Conservation (phyloP, 2,113 vertebrate species). For the Columba livia region DNA sequence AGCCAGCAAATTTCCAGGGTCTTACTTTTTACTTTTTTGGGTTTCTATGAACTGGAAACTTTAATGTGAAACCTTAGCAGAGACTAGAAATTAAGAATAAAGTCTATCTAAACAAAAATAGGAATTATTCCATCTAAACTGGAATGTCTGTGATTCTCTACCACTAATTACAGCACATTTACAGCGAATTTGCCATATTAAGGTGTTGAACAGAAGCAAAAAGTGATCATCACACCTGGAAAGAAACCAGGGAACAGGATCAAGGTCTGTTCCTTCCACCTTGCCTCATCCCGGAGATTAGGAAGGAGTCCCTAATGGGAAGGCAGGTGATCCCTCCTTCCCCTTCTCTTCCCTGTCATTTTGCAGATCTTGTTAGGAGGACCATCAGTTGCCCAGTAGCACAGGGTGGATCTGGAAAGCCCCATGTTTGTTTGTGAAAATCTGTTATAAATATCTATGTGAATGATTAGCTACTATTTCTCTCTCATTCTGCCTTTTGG, state of each 20-base stretch:
- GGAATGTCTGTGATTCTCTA: not conserved
- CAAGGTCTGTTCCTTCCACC: not conserved
- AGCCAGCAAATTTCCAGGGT: not conserved
- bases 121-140: not conserved
- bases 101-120: not conserved
- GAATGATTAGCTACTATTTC: not conserved
- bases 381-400: not conserved
- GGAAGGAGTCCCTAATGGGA: not conserved
- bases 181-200: not conserved
- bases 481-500: not conserved
- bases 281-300: not conserved
- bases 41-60: not conserved
- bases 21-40: not conserved
- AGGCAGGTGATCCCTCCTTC: fast-evolving
- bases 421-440: not conserved
- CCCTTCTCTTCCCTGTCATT: not conserved
- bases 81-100: not conserved
- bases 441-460: not conserved
- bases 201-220: not conserved
- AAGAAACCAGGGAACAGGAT: not conserved
- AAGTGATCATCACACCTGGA: not conserved
- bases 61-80: not conserved
- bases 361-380: not conserved
- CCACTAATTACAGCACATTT: not conserved
- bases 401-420: not conserved